Evolutionary conservation across 2,797 vertebrate genomes (phyloP), one percentile per base, ranked within the genome.

Genomic region (Falco berigora): DNA sequence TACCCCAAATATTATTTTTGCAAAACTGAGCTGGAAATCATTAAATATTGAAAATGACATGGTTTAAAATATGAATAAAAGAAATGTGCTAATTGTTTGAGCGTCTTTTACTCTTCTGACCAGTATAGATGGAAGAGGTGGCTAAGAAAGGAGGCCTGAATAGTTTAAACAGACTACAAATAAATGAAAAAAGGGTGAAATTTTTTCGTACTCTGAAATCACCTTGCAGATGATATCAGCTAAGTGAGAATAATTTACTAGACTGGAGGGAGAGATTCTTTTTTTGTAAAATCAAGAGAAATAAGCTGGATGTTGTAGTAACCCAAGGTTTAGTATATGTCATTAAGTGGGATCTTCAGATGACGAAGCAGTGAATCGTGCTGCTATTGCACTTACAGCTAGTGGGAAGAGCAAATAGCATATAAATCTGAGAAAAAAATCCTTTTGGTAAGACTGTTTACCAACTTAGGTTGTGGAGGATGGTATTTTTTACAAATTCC

Each of bases 341-440:
- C 44, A 40, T 62, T 63, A 67, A 69, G 17, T 47, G 25, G 6
- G 79, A 46, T 77, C 77, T 92, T 93, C 27, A 69, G 78, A 68
- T 86, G 84, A 74, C 86, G 42, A 86, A 95, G 84, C 59, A 5
- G 46, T 88, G 50, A 96, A 85, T 97, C 74, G 73, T 16, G 4
- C 58, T 86, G 32, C 78, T 96, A 42, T 94, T 94, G 78, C 78
- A 85, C 77, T 92, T 96, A 75, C 68, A 96, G 79, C 79, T 96
- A 88, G 63, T 86, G 63, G 69, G 61, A 92, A 75, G 42, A 89
- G 68, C 85, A 97, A 94, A 96, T 92, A 93, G 28, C 17, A 44
- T 63, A 78, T 19, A 38, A 58, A 93, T 61, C 66, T 52, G 10
- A 96, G 71, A 46, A 24, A 76, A 94, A 68, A 28, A 5, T 4